Percentiles rank a stretch among this genome's conserved stretches.
Evolutionary conservation across 2,113 vertebrate species (phyloP).

Genomic region (Macheiramphus alcinus): DNA sequence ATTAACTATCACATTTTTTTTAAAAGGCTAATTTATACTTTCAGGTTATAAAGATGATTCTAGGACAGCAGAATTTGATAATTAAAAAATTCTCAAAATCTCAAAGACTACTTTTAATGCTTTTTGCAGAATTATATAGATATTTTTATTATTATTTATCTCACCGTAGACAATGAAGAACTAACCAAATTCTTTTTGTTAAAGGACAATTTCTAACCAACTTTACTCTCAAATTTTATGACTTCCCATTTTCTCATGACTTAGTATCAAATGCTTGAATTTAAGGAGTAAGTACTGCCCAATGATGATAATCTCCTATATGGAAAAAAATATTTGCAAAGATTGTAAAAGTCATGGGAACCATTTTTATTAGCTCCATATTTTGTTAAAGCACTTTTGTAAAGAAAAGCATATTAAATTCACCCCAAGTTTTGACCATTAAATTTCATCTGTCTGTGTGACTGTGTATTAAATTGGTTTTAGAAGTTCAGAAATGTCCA

Average conservation of each 20-base stretch:
- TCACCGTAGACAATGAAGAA: not conserved
- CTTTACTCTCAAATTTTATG: not conserved
- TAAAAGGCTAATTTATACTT: not conserved
- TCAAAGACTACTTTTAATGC: not conserved
- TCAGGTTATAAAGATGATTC: not conserved
- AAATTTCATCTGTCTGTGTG: not conserved
- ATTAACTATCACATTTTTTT: not conserved
- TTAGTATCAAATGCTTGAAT: not conserved
- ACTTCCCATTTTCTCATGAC: not conserved
- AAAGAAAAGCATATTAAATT: not conserved
- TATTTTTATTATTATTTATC: not conserved
- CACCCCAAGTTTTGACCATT: not conserved
- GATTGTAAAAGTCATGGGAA: not conserved
- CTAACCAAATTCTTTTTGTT: not conserved
- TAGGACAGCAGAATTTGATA: not conserved
- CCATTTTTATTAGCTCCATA: rapidly evolving
- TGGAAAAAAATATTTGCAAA: not conserved
- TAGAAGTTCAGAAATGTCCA: not conserved
- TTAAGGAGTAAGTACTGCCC: not conserved
- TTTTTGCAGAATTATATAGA: not conserved
- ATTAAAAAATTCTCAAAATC: not conserved
- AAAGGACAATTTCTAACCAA: not conserved
- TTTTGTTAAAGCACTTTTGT: not conserved
- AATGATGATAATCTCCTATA: not conserved
- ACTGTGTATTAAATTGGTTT: not conserved